Evolutionary conservation across 2,797 vertebrate genomes (phyloP), one percentile per base, ranked within the genome.

Genomic region (Chaenodraco wilsoni): DNA sequence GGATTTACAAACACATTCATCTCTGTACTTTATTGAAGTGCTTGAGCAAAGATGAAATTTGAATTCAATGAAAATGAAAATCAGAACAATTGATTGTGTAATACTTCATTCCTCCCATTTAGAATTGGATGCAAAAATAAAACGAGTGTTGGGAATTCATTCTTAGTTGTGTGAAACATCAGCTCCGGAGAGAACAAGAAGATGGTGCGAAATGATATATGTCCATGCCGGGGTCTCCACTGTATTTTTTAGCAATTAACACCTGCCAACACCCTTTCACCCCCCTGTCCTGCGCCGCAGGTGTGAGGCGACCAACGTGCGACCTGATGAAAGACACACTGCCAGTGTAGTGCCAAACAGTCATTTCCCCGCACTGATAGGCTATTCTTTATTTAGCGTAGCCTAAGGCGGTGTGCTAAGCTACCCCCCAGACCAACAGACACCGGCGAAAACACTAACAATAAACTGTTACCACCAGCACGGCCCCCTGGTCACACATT

Each of bases 301-400:
- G 87, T 93, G 86, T 81, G 85, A 91, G 72, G 76, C 82, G 87
- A 73, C 74, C 80, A 76, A 87, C n/a, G 91, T 92, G 92, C 88
- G 89, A 93, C 90, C 87, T 82, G 91, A 93, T 88, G 88, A 91
- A 92, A 93, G 81, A 75, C 88, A 92, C 81, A 82, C 88, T 78
- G 75, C 79, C 76, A 75, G 84, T 62, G 81, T 58, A 59, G 85
- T 87, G 89, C 81, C 90, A 85, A 91, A 76, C 80, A 87, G 83
- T 87, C 76, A 79, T 89, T 89, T 90, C 90, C 90, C 72, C 83
- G 74, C 78, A 68, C 87, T 78, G 89, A 92, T 89, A 89, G 83
- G 76, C 83, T 78, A 81, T 79, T 85, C 89, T 90, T 92, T 89
- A 91, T 91, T 89, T 91, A 88, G 86, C 51, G 12, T 65, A 56